Evolutionary conservation across 2,888 invertebrate species (phyloP).

Genomic region (Rhimphoctona megacephalus): DNA sequence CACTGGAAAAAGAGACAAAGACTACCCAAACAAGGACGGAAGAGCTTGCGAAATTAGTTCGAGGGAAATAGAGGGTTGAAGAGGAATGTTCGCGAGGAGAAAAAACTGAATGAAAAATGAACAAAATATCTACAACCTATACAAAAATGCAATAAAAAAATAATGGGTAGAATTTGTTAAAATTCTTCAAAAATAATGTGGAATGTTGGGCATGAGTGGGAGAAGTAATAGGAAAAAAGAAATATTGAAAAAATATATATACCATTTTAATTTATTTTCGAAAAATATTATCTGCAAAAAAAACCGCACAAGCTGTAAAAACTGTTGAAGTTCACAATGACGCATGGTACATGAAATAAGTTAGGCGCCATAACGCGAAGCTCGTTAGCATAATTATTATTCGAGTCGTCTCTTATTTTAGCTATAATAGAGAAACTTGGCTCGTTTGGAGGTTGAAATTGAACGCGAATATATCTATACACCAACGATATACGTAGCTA

Average conservation of each 20-base stretch:
- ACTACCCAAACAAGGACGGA: slow-evolving; percentile 28
- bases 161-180: too few relatives aligned
- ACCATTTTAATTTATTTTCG: background rate
- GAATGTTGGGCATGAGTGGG: too few relatives aligned
- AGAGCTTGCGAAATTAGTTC: slow-evolving; percentile 60
- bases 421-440: slow-evolving; percentile 61
- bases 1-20: slow-evolving; percentile 44
- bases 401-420: slow-evolving; percentile 46
- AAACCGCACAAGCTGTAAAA: background rate
- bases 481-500: background rate
- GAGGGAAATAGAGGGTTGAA: slow-evolving; percentile 44
- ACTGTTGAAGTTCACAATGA: background rate
- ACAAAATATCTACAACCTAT: background rate
- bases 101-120: background rate
- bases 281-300: background rate
- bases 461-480: slow-evolving; percentile 19
- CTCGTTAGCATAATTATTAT: slow-evolving; percentile 57
- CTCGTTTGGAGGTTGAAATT: slow-evolving; percentile 42
- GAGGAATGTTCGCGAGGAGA: background rate
- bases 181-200: too few relatives aligned
- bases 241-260: too few relatives aligned
- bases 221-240: too few relatives aligned
- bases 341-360: background rate
- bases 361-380: slow-evolving; percentile 8
- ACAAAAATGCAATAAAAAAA: background rate